Evolutionary conservation across 2,113 vertebrate species (phyloP).

Genomic region (Otus sunia): DNA sequence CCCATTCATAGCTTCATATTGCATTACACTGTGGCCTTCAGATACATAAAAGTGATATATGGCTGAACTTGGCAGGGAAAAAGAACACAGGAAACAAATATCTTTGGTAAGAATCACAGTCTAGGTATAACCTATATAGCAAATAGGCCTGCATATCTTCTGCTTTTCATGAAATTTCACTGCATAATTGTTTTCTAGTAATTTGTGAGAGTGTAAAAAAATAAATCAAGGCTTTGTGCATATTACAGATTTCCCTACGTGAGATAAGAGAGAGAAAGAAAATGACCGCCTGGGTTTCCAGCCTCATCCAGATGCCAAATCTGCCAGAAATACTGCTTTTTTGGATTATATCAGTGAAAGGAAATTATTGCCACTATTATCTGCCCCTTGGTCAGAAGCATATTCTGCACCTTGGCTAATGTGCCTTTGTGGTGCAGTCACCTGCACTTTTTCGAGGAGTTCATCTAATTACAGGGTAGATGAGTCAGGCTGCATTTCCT

Average conservation of each 20-base stretch:
- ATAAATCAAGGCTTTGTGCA: conserved; percentile 45
- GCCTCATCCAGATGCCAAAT: background rate
- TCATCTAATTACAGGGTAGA: conserved; percentile 59
- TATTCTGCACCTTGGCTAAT: conserved; percentile 14
- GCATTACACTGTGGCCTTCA: conserved; percentile 45
- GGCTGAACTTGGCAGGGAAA: conserved; percentile 16
- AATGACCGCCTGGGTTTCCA: conserved; percentile 7
- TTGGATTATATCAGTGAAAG: conserved; percentile 1
- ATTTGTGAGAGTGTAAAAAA: conserved; percentile 53
- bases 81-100: conserved; percentile 8
- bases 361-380: conserved; percentile 40
- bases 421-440: conserved; percentile 33
- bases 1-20: conserved; percentile 49
- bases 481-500: conserved; percentile 63
- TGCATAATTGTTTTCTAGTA: conserved; percentile 48
- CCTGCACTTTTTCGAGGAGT: conserved; percentile 60
- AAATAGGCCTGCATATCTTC: background rate
- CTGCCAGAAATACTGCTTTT: conserved; percentile 23
- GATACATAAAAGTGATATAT: conserved; percentile 55
- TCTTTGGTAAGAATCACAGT: conserved; percentile 9
- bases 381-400: conserved; percentile 40
- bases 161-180: conserved; percentile 45
- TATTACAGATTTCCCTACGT: conserved; percentile 36
- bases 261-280: conserved; percentile 22
- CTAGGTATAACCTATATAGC: background rate